phyloP scores from a whole-genome alignment of 2,888 invertebrate species.

The Temnothorax ravouxi region DNA sequence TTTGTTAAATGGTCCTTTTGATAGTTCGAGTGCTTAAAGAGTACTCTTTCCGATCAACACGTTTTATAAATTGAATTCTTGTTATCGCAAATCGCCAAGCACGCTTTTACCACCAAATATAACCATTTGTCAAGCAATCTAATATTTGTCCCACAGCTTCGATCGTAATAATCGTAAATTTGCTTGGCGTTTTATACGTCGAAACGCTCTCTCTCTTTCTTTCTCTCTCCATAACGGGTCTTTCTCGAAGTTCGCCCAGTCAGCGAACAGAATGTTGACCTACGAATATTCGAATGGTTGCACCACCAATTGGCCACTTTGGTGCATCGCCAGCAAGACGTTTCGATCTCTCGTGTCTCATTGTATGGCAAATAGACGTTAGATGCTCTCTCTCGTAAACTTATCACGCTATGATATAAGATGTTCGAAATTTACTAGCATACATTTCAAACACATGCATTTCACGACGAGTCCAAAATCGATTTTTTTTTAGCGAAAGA shows the following conservation, averaged over 20 bases:
- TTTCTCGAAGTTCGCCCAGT: slow-evolving; percentile 59
- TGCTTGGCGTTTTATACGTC: slow-evolving; percentile 52
- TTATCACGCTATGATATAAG: too few relatives aligned
- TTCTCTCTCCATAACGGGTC: slow-evolving; percentile 29
- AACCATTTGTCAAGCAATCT: slow-evolving; percentile 21
- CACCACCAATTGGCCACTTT: not conserved
- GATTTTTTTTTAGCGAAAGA: not conserved
- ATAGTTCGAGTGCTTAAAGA: not conserved
- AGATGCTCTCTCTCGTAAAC: not conserved
- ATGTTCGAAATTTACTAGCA: not conserved
- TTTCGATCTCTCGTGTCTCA: not conserved
- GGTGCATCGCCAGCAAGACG: not conserved
- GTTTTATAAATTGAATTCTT: slow-evolving; percentile 23
- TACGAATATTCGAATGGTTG: slow-evolving; percentile 28
- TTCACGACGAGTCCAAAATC: not conserved
- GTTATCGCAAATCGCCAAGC: not conserved
- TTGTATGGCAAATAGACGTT: not conserved
- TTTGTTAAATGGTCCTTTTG: not conserved
- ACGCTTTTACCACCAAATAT: not conserved
- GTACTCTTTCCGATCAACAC: not conserved
- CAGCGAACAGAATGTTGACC: slow-evolving; percentile 60
- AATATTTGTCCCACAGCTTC: slow-evolving; percentile 65
- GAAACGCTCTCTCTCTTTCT: slow-evolving; percentile 23
- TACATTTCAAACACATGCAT: not conserved
- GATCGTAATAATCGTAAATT: slow-evolving; percentile 74